phyloP scores from a whole-genome alignment of 2,113 vertebrate species.

The Mellivora capensis region DNA sequence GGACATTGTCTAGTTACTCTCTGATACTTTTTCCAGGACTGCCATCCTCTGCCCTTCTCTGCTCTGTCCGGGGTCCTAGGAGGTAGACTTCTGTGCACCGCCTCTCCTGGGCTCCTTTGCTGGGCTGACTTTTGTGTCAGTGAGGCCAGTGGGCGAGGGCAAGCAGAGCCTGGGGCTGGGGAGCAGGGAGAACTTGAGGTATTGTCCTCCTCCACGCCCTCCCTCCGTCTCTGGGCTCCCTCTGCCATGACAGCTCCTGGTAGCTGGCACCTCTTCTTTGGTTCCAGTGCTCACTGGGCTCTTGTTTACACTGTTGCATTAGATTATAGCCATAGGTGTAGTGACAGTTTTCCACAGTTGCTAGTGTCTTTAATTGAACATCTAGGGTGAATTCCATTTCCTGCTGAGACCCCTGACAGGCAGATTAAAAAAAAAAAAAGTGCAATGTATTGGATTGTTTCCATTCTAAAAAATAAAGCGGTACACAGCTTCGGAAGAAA shows the following conservation, averaged over 20 bases:
- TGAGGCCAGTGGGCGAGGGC: neutral
- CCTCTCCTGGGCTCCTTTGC: neutral
- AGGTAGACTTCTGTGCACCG: neutral
- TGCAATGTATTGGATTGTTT: neutral
- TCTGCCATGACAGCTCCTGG: neutral
- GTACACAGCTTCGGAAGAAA: neutral
- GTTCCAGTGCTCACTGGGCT: neutral
- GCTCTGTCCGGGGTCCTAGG: neutral
- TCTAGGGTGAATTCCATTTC: constrained; percentile 1
- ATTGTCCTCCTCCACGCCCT: fast-evolving
- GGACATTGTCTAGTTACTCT: neutral
- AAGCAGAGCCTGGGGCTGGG: neutral
- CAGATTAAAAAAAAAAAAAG: neutral
- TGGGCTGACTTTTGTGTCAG: neutral
- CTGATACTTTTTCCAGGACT: neutral
- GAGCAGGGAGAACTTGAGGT: neutral
- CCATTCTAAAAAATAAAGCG: neutral
- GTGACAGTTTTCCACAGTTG: neutral
- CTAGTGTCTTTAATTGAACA: neutral
- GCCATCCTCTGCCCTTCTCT: neutral
- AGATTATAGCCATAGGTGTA: neutral
- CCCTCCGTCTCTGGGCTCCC: neutral
- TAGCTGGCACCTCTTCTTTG: no score
- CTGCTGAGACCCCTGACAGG: neutral
- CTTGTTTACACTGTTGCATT: neutral